Evolutionary conservation across 2,797 vertebrate species (phyloP).

Genomic region (Psittacula derbiana): DNA sequence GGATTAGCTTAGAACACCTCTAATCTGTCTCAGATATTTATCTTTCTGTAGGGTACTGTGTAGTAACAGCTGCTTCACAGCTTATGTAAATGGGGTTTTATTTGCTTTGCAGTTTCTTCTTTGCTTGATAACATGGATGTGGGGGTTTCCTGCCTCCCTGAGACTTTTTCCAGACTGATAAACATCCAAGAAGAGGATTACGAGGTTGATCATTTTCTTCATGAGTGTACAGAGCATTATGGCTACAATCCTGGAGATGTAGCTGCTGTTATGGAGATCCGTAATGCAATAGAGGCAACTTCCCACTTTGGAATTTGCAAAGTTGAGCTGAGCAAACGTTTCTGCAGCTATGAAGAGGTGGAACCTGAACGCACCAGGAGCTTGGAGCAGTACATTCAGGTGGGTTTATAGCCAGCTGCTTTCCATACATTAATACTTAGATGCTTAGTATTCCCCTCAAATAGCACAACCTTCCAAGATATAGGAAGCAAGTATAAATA

Average conservation of each 20-base stretch:
- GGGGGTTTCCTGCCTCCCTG: constrained; percentile 74
- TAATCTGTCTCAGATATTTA: neutral
- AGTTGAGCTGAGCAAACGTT: constrained; percentile 69
- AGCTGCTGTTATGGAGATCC: constrained; percentile 73
- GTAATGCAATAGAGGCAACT: constrained; percentile 66
- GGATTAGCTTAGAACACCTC: neutral
- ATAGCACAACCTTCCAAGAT: neutral
- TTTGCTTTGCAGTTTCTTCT: constrained; percentile 44
- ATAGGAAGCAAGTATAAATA: neutral
- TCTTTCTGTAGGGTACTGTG: neutral
- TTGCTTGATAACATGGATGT: constrained; percentile 54
- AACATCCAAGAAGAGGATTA: constrained; percentile 35
- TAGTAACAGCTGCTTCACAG: neutral
- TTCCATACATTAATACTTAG: neutral
- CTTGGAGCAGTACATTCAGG: constrained; percentile 85
- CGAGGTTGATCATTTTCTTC: constrained; percentile 44
- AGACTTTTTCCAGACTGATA: constrained; percentile 73
- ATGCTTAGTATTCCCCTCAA: neutral
- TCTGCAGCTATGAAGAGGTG: constrained; percentile 67
- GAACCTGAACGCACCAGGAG: constrained; percentile 67
- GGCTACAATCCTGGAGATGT: constrained; percentile 79
- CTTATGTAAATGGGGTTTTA: neutral
- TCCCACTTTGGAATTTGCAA: constrained; percentile 80
- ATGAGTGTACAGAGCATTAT: constrained; percentile 18
- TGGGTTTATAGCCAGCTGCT: constrained; percentile 33